Evolutionary conservation across 2,113 vertebrate species (phyloP).

Genomic region (Aptenodytes forsteri): DNA sequence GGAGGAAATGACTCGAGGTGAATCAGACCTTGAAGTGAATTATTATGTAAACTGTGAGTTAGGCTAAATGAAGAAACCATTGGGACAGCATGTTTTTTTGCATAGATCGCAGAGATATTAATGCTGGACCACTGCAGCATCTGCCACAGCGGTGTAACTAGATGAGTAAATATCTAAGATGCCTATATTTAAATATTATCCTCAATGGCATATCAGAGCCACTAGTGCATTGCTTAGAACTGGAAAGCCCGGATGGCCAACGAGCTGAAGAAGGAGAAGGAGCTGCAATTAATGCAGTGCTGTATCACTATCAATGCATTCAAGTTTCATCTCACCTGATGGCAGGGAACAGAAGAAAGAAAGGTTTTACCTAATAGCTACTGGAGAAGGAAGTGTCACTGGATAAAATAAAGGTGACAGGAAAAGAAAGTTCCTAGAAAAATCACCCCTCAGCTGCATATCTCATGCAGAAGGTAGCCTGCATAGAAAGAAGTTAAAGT

Average conservation of each 20-base stretch:
- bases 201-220: neutral
- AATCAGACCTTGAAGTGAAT: constrained; percentile 42
- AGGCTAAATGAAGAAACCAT: constrained; percentile 14
- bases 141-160: neutral
- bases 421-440: neutral
- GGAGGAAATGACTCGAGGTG: neutral
- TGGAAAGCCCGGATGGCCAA: neutral
- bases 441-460: neutral
- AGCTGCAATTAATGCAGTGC: neutral
- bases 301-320: neutral
- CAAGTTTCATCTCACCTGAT: neutral
- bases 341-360: neutral
- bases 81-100: neutral
- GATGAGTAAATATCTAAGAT: neutral
- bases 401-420: neutral
- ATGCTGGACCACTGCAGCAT: neutral
- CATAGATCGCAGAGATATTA: neutral
- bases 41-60: constrained; percentile 41
- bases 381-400: neutral
- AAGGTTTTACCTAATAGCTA: neutral
- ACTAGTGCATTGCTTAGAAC: neutral
- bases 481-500: neutral
- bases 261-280: neutral
- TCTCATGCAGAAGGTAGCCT: neutral
- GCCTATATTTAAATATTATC: neutral